These are phyloP conservation scores for Drosophila nasuta DNA, from an alignment of 1,140 invertebrate species.

Conservation along the genomic window DNA sequence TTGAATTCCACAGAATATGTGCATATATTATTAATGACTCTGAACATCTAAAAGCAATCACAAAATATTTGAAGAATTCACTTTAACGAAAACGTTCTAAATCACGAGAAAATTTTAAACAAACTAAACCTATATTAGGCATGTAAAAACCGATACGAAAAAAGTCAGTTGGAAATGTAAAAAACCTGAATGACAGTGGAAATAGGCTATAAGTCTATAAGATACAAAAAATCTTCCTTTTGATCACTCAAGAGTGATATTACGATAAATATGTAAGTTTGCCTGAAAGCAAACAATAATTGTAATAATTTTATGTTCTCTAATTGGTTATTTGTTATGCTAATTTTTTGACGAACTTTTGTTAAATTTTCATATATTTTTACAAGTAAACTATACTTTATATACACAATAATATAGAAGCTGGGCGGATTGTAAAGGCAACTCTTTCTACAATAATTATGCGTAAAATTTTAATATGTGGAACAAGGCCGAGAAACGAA, in stretches of 20 bases:
- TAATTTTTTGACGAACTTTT: no score
- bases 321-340: no score
- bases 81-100: not conserved
- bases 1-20: constrained; percentile 22
- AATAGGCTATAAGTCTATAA: no score
- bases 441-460: constrained; percentile 45
- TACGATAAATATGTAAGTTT: not conserved
- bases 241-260: no score
- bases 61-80: not conserved
- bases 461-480: constrained; percentile 48
- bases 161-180: no score
- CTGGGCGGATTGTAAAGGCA: constrained; percentile 1
- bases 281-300: not conserved
- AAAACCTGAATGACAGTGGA: no score
- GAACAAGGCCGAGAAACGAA: constrained; percentile 38
- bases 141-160: no score
- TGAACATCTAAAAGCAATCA: constrained; percentile 1
- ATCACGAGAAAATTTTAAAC: not conserved
- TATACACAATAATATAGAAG: constrained; percentile 17
- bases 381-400: no score
- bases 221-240: no score
- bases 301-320: not conserved
- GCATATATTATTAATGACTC: constrained; percentile 11
- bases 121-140: no score
- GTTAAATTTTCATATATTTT: no score